A percentile compares a stretch with the other conserved stretches of the same genome.
phyloP scores from a whole-genome alignment of 2,888 invertebrate species.

The Liodrosophila aerea region DNA sequence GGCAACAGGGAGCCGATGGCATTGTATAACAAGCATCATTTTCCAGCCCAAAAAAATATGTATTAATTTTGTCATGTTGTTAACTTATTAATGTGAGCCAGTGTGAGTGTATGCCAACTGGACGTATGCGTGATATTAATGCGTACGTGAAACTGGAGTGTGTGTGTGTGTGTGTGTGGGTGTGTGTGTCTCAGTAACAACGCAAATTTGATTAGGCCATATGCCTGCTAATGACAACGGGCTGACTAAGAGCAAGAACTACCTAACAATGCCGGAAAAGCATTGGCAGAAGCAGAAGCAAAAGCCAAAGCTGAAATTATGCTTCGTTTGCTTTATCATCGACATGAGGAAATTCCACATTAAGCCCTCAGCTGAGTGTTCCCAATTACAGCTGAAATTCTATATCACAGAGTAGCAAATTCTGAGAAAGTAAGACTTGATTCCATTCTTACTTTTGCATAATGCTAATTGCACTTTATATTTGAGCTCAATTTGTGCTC shows the following conservation, averaged over 20 bases:
- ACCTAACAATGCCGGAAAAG: too few species aligned
- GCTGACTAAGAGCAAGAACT: constrained; percentile 5
- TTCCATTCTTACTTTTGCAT: too few species aligned
- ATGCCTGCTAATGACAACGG: constrained; percentile 55
- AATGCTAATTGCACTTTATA: too few species aligned
- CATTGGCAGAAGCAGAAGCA: too few species aligned
- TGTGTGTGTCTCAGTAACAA: constrained; percentile 28
- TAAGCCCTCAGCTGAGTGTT: too few species aligned
- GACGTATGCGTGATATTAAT: constrained; percentile 39
- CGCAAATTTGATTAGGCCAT: constrained; percentile 59
- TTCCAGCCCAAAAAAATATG: constrained; percentile 22
- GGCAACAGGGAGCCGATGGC: neutral
- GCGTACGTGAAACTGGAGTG: constrained; percentile 20
- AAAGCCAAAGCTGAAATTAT: too few species aligned
- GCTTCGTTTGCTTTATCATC: too few species aligned
- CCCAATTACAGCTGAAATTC: too few species aligned
- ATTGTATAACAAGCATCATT: constrained; percentile 40
- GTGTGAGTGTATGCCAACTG: constrained; percentile 18
- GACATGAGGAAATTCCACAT: too few species aligned
- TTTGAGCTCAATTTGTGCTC: too few species aligned
- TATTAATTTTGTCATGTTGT: constrained; percentile 60
- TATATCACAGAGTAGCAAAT: neutral
- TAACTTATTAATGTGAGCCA: constrained; percentile 64
- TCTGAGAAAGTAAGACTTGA: too few species aligned
- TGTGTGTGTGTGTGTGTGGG: constrained; percentile 4